Base-by-base conservation (phyloP, 1,140 invertebrate genomes). In the Elysia chlorotica region DNA sequence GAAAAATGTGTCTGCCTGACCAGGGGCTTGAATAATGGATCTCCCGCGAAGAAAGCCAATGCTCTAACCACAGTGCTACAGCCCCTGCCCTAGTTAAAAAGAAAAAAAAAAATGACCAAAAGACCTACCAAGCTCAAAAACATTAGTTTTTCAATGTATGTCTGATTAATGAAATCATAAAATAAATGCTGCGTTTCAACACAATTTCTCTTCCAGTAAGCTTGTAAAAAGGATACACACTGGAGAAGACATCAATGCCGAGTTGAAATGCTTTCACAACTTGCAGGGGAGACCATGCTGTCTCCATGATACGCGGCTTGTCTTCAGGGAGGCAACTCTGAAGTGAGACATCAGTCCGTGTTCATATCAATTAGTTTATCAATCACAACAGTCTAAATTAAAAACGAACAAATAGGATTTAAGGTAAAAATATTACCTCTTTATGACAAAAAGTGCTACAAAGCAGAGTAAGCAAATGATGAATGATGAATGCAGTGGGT, bases 211-310 rank as follows among this genome's bases (percentile, higher is more conserved):
- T 61, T 36, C 25, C 54, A 30, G 25, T 41, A n/a, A 41, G n/a
- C 38, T 37, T 19, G n/a, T 25, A 30, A 17, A 69, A 84, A 66
- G 90, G 89, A 87, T 92, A 93, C 0, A 93, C 92, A 2, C 92
- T 92, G 86, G 95, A 93, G 85, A 95, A 94, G n/a, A 94, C 82
- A 88, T 95, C 93, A n/a, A 94, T 86, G 41, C 93, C 93, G 56
- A 90, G 71, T 37, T 90, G 85, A n/a, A 94, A 86, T 6, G 94
- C 88, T 74, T 91, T 86, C 48, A 94, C 79, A 63, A 92, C 86
- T 30, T 88, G 84, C 31, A 89, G 74, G n/a, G 93, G 93, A 83
- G 89, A 91, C 89, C 91, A 93, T 56, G 91, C 89, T 31, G 92
- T 93, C 78, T 91, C 91, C 80, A 92, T 90, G 68, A 92, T 83